Conservation (phyloP, 2,113 vertebrate species). For the Puffinus mauretanicus region DNA sequence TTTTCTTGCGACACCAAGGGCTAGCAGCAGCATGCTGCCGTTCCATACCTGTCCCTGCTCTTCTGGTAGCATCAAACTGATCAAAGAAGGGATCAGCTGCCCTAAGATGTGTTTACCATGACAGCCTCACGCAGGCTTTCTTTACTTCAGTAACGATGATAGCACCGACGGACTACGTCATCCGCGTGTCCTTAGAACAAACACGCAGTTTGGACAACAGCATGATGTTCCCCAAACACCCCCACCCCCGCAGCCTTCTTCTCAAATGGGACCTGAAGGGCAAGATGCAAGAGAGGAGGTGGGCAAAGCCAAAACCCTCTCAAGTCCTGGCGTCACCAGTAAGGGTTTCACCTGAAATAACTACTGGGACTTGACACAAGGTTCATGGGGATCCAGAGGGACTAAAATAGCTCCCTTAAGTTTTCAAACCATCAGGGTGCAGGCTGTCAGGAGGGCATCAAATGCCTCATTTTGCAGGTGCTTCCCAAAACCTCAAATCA, state of each 20-base stretch:
- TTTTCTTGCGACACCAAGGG: accelerated
- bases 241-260: neutral
- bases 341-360: neutral
- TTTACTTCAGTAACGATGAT: neutral
- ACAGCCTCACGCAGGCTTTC: neutral
- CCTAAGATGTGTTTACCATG: neutral
- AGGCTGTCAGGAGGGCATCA: neutral
- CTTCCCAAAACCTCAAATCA: neutral
- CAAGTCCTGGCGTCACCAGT: neutral
- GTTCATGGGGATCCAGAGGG: neutral
- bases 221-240: neutral
- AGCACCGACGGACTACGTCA: neutral
- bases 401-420: neutral
- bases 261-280: neutral
- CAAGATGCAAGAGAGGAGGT: neutral
- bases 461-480: neutral
- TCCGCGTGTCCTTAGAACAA: neutral
- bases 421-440: neutral
- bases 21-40: neutral
- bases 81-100: neutral
- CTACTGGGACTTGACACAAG: neutral
- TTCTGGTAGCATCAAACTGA: neutral
- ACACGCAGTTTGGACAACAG: neutral
- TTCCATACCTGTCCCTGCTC: neutral
- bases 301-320: neutral